Evolutionary conservation across 2,113 vertebrate species (phyloP).

Genomic region (Alethe diademata): DNA sequence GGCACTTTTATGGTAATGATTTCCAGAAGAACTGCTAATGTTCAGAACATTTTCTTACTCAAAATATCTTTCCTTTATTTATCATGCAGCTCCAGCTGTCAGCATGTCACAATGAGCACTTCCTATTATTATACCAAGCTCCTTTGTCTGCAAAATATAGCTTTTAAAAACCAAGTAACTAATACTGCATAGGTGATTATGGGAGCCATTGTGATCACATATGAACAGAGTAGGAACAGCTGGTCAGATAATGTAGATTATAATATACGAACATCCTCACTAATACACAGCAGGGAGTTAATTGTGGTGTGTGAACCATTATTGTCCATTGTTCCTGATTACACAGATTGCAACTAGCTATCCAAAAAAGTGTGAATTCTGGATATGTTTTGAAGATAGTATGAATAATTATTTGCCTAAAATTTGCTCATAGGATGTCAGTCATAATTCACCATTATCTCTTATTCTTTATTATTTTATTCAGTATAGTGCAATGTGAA

Average conservation of each 20-base stretch:
- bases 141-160: constrained; percentile 33
- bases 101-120: neutral
- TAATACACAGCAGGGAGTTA: constrained; percentile 9
- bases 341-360: neutral
- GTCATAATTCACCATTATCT: constrained; percentile 31
- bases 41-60: neutral
- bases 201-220: constrained; percentile 16
- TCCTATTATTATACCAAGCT: constrained; percentile 13
- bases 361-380: constrained; percentile 13
- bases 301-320: constrained; percentile 36
- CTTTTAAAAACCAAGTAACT: constrained; percentile 20
- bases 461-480: neutral
- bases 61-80: constrained; percentile 26
- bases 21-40: neutral
- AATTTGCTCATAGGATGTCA: neutral
- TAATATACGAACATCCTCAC: constrained; percentile 30
- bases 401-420: constrained; percentile 1
- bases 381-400: neutral
- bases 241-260: constrained; percentile 53
- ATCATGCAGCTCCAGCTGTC: neutral
- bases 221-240: constrained; percentile 20
- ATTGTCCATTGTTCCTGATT: constrained; percentile 45
- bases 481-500: neutral
- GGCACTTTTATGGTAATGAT: neutral
- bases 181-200: constrained; percentile 49